These are phyloP conservation scores for Aphrocallistes beatrix DNA, from an alignment of 37 sponge, comb jelly and placozoan genomes.

Conservation along the genomic window DNA sequence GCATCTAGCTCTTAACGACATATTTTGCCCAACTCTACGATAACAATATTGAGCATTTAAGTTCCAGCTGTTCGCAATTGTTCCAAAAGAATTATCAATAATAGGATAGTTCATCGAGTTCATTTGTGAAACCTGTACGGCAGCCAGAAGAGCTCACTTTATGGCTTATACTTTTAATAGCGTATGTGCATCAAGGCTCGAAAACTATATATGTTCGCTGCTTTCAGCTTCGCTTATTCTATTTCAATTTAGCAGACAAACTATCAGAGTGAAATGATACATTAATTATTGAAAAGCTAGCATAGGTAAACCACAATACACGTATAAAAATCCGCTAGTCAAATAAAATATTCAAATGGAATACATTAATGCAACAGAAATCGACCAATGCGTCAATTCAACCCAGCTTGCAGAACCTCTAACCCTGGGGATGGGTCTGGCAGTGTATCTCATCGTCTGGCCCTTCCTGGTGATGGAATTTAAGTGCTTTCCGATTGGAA, in stretches of 20 bases:
- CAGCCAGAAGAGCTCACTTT: slow-evolving; percentile 8
- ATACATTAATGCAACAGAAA: neutral
- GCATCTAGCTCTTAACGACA: no score
- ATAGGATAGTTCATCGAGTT: neutral
- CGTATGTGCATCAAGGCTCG: no score
- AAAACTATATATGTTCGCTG: slow-evolving; percentile 12
- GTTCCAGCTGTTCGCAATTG: neutral
- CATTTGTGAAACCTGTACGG: slow-evolving; percentile 17
- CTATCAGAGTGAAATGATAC: neutral
- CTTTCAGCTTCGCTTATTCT: neutral
- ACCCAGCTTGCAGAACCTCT: neutral
- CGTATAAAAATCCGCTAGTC: neutral
- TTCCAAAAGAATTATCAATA: slow-evolving; percentile 8
- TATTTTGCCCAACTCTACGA: neutral
- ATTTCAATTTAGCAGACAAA: neutral
- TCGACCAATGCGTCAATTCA: neutral
- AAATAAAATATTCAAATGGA: neutral
- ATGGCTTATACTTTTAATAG: slow-evolving; percentile 3
- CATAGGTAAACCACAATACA: neutral
- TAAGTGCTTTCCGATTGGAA: slow-evolving; percentile 71
- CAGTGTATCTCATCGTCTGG: slow-evolving; percentile 62
- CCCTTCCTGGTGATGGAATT: slow-evolving; percentile 75
- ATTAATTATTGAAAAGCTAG: neutral
- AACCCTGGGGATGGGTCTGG: neutral
- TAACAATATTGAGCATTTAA: neutral